Base-by-base conservation (phyloP, 53 echinoderm and acorn worm genomes). In the Temnopleurus reevesii region DNA sequence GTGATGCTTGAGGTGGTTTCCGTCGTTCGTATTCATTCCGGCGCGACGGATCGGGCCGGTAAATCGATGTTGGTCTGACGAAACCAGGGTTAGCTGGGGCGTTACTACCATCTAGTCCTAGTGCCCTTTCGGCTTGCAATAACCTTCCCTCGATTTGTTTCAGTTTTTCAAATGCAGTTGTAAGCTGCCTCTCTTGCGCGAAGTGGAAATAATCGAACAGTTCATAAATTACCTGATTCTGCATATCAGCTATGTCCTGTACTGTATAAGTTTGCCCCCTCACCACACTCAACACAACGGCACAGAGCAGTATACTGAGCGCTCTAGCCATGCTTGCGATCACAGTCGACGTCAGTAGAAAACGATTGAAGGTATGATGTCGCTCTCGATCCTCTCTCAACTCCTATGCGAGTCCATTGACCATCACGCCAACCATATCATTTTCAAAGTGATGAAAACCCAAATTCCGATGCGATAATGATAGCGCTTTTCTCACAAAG, bases 231-330 rank as follows among this genome's bases (percentile, higher is more conserved):
- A 87, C 88, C 71, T 66, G 88, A 21, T 87, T 87, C 53, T 87
- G 88, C 88, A 87, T 66, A 66, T 87, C 88, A 17, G 88, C 88
- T 64, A 87, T 87, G 71, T 87, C 88, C 35, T 87, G 88, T 46
- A 87, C 88, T 87, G 88, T 66, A 45, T 87, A 87, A 18, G 49
- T 47, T 55, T 87, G 88, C n/a, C 88, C 88, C 57, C 24, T 45
- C 60, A 66, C 87, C 2, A 29, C 10, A 17, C 19, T 13, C 49
- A 53, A n/a, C 29, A 87, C 34, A 31, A 51, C 53, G 5, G 45
- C 59, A 36, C 57, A 43, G 45, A 85, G 46, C 59, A 60, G 59
- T 25, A 23, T 17, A 29, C 86, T 25, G 23, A 85, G 7, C 58
- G 38, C 1, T 29, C 60, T 60, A 23, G 59, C 86, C 86, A 85